These are phyloP conservation scores for Dryobota labecula DNA, from an alignment of 2,888 invertebrate genomes.

Conservation along the genomic window DNA sequence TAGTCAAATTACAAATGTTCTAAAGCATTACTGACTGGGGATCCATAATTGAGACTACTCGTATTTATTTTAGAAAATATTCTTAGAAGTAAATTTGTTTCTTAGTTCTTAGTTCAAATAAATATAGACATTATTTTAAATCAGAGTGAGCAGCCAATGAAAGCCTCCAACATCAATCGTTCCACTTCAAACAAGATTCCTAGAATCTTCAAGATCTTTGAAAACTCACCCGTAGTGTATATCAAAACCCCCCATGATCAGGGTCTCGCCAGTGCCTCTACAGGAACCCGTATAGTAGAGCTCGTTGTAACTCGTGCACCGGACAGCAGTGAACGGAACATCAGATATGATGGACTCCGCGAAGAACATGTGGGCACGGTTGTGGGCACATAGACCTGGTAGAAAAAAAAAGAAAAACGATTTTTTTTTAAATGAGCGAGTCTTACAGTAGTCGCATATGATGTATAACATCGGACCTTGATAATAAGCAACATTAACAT, in stretches of 20 bases:
- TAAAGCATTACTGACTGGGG: slow-evolving; percentile 13
- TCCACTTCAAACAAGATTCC: background rate
- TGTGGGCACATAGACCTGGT: slow-evolving; percentile 89
- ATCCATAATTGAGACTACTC: slow-evolving; percentile 16
- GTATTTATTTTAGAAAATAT: slow-evolving; percentile 22
- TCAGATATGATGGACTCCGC: slow-evolving; percentile 88
- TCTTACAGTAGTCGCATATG: no score
- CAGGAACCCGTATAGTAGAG: slow-evolving; percentile 84
- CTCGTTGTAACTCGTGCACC: slow-evolving; percentile 86
- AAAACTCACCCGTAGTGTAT: slow-evolving; percentile 87
- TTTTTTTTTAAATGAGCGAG: no score
- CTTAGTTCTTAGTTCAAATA: slow-evolving; percentile 13
- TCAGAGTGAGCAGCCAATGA: background rate
- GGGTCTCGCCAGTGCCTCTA: slow-evolving; percentile 86
- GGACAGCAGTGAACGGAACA: slow-evolving; percentile 86
- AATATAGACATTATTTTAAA: slow-evolving; percentile 1
- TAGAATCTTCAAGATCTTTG: background rate
- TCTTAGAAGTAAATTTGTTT: slow-evolving; percentile 15
- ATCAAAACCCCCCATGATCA: slow-evolving; percentile 88
- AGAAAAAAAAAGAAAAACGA: no score
- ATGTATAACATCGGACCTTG: no score
- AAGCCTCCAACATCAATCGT: background rate
- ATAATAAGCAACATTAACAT: no score
- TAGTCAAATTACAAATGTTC: slow-evolving; percentile 27
- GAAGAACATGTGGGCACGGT: slow-evolving; percentile 89